Evolutionary conservation across 2,113 vertebrate genomes (phyloP).

Genomic region (Hyperoodon ampullatus): DNA sequence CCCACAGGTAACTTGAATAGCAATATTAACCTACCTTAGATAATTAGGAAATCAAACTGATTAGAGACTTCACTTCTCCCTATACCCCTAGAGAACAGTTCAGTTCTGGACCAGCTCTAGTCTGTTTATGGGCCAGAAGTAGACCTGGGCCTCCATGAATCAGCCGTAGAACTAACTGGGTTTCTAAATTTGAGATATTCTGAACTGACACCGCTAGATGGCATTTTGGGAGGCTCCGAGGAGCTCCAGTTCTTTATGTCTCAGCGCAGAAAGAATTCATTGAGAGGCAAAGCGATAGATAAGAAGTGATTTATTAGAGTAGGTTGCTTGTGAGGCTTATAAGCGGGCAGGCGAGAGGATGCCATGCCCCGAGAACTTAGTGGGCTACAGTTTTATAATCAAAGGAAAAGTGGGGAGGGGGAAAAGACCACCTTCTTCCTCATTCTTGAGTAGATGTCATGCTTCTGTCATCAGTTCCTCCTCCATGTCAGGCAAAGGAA

Average conservation of each 20-base stretch:
- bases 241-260: background rate
- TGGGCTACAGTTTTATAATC: background rate
- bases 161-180: background rate
- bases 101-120: background rate
- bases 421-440: background rate
- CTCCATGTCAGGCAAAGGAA: background rate
- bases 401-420: background rate
- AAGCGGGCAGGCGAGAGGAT: background rate
- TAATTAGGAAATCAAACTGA: constrained; percentile 9
- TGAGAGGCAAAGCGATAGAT: background rate
- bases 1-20: background rate
- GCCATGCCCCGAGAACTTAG: background rate
- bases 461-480: background rate
- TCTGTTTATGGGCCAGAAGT: background rate
- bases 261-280: background rate
- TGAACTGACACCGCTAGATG: background rate
- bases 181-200: background rate
- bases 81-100: background rate
- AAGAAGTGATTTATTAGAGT: background rate
- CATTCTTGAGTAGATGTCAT: background rate
- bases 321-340: background rate
- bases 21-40: background rate
- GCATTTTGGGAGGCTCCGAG: background rate
- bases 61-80: background rate
- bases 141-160: background rate